Percentiles rank a stretch among this genome's conserved stretches.
phyloP scores from a whole-genome alignment of 1,140 invertebrate genomes.

The Drosophila tropicalis region DNA sequence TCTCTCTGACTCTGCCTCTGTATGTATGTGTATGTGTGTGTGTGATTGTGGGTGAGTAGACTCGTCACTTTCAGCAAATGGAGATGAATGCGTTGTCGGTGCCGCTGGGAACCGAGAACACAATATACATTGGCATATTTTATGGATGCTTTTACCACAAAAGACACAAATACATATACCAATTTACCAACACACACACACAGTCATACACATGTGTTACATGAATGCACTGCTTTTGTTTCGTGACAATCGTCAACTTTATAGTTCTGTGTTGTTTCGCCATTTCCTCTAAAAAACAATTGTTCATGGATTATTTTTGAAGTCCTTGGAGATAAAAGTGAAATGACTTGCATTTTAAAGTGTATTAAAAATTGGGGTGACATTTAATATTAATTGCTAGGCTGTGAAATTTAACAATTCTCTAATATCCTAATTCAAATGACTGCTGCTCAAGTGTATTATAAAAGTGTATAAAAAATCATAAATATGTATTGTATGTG shows the following conservation, averaged over 20 bases:
- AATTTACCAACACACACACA: constrained; percentile 7
- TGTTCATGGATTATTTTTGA: neutral
- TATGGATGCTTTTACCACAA: constrained; percentile 70
- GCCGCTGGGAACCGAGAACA: constrained; percentile 46
- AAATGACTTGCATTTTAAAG: neutral
- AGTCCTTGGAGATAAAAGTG: neutral
- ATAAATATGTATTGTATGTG: constrained; percentile 30
- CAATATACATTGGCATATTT: constrained; percentile 71
- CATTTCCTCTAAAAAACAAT: constrained; percentile 20
- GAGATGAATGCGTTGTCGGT: constrained; percentile 73
- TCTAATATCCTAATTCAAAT: constrained; percentile 38
- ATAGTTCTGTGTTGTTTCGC: constrained; percentile 47
- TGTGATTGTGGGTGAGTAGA: constrained; percentile 38
- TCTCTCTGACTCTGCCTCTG: neutral
- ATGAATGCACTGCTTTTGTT: constrained; percentile 5
- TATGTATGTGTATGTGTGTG: constrained; percentile 20
- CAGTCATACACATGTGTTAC: neutral
- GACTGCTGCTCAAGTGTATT: constrained; percentile 47
- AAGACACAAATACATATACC: constrained; percentile 26
- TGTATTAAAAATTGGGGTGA: neutral
- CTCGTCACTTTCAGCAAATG: constrained; percentile 77
- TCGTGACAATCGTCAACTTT: constrained; percentile 19
- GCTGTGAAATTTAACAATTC: neutral
- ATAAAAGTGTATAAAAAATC: neutral
- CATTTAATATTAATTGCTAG: neutral